These are phyloP conservation scores for Limonius californicus DNA, from an alignment of 1,140 invertebrate species.

Conservation along the genomic window DNA sequence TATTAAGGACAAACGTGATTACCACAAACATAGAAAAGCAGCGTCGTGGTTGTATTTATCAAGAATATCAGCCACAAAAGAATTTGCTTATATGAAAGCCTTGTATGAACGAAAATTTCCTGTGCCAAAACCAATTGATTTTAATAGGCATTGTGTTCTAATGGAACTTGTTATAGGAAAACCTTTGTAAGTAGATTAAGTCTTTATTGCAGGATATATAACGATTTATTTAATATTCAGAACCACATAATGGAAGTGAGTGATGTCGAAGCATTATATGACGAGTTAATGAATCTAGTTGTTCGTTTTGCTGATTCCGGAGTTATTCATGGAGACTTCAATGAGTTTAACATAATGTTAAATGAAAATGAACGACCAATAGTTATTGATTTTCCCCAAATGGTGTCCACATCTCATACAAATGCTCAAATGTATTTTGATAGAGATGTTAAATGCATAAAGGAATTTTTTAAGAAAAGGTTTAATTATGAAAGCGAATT, in stretches of 20 bases:
- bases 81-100: conserved; percentile 98
- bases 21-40: conserved; percentile 85
- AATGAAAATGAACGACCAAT: conserved; percentile 76
- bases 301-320: conserved; percentile 88
- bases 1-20: conserved; percentile 94
- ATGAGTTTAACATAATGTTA: conserved; percentile 98
- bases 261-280: conserved; percentile 80
- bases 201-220: too few relatives aligned
- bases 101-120: conserved; percentile 88
- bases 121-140: conserved; percentile 92
- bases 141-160: conserved; percentile 93
- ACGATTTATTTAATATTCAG: too few relatives aligned
- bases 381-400: conserved; percentile 99
- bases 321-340: conserved; percentile 98
- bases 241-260: conserved; percentile 77
- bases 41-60: conserved; percentile 98
- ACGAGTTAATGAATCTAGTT: conserved; percentile 94
- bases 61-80: conserved; percentile 92
- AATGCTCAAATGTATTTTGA: conserved; percentile 95
- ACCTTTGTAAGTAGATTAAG: conserved; percentile 71
- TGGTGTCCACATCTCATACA: conserved; percentile 90
- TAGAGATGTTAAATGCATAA: conserved; percentile 90
- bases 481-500: conserved; percentile 90
- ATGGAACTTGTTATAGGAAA: conserved; percentile 88
- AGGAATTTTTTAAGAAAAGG: conserved; percentile 86